These are phyloP conservation scores for Speoplatyrhinus poulsoni DNA, from an alignment of 2,113 vertebrate genomes.

Conservation along the genomic window DNA sequence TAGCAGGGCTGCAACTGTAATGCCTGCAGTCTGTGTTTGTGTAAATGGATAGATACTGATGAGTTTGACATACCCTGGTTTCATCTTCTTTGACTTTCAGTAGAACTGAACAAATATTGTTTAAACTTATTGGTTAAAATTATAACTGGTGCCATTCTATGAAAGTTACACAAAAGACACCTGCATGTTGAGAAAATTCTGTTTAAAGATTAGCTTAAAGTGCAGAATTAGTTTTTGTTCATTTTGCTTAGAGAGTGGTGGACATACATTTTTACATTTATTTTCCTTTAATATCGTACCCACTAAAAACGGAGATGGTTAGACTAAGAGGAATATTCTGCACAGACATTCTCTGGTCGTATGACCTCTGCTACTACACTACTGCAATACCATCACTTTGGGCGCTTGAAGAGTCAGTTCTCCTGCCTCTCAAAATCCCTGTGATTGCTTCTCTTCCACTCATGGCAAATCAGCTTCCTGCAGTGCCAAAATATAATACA, in stretches of 20 bases:
- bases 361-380: not conserved
- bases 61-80: not conserved
- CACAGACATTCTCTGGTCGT: not conserved
- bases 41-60: not conserved
- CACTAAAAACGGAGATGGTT: no score
- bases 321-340: not conserved
- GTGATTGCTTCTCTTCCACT: slow-evolving; percentile 7
- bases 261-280: not conserved
- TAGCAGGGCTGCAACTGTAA: slow-evolving; percentile 16
- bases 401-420: not conserved
- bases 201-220: not conserved
- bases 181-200: not conserved
- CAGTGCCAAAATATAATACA: slow-evolving; percentile 24
- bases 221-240: not conserved
- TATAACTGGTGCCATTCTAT: not conserved
- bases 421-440: not conserved
- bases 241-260: not conserved
- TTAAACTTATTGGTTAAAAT: no score
- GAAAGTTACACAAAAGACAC: not conserved
- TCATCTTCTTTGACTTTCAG: no score
- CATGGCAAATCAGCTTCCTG: slow-evolving; percentile 9
- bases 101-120: no score
- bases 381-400: not conserved
- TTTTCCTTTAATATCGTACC: no score
- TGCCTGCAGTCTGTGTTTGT: not conserved